Evolutionary conservation across 2,113 vertebrate species (phyloP).

Genomic region (Rallus limicola): DNA sequence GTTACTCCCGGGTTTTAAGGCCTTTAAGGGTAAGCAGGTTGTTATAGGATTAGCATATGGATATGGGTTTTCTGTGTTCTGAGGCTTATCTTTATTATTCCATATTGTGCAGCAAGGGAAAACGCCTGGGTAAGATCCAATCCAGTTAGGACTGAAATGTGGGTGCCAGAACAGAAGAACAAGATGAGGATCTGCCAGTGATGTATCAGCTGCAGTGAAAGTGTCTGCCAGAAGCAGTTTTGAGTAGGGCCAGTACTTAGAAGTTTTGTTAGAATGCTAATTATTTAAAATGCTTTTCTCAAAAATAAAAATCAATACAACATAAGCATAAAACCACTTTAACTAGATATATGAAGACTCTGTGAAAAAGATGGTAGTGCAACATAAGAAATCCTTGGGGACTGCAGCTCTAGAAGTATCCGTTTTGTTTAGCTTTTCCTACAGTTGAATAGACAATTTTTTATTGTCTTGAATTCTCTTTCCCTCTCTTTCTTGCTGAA

Average conservation of each 20-base stretch:
- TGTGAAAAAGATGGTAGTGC: neutral
- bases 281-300: neutral
- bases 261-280: neutral
- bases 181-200: neutral
- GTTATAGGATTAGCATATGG: neutral
- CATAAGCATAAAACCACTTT: neutral
- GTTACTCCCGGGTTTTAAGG: neutral
- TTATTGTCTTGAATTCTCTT: neutral
- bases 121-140: neutral
- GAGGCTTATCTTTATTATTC: slow-evolving; percentile 7
- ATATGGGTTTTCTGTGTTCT: neutral
- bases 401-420: neutral
- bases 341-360: neutral
- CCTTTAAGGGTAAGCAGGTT: neutral
- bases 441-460: neutral
- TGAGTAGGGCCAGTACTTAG: neutral
- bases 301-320: neutral
- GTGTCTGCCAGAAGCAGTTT: neutral
- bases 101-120: neutral
- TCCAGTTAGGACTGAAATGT: neutral
- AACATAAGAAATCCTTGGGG: neutral
- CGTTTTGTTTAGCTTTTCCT: neutral
- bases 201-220: neutral
- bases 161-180: neutral
- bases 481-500: neutral